Evolutionary conservation across 2,797 vertebrate genomes (phyloP).

Genomic region (Xerus rutilus): DNA sequence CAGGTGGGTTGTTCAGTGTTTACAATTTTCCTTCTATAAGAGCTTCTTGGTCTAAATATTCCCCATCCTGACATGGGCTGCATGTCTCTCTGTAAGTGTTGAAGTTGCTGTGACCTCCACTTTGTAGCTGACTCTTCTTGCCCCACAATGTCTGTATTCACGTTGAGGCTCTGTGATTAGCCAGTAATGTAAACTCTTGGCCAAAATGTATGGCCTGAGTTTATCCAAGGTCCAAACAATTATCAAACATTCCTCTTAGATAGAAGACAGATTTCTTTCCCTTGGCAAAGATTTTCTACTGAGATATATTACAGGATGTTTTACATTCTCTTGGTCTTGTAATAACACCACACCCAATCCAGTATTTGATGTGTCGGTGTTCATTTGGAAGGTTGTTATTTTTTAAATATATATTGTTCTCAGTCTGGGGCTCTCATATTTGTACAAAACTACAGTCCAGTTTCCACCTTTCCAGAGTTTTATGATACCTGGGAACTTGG

Average conservation of each 20-base stretch:
- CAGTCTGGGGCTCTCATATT: not conserved
- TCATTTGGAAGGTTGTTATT: conserved; percentile 55
- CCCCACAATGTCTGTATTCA: not conserved
- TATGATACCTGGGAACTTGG: not conserved
- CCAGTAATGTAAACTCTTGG: conserved; percentile 68
- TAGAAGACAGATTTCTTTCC: conserved; percentile 84
- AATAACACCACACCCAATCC: conserved; percentile 81
- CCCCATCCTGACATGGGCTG: not conserved
- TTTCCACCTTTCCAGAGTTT: conserved; percentile 42
- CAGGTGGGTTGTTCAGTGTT: not conserved
- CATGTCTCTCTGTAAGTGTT: not conserved
- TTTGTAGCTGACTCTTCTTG: not conserved
- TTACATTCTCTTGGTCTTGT: conserved; percentile 82
- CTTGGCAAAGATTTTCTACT: conserved; percentile 74
- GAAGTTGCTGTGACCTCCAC: not conserved
- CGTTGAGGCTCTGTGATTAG: conserved; percentile 46
- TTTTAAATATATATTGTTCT: conserved; percentile 55
- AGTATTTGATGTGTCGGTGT: conserved; percentile 58
- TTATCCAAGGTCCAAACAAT: conserved; percentile 82
- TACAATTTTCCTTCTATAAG: not conserved
- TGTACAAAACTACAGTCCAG: conserved; percentile 1
- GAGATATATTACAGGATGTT: conserved; percentile 80
- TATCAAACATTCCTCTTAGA: conserved; percentile 82
- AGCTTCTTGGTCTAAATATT: not conserved
- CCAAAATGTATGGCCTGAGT: conserved; percentile 68